phyloP scores from a whole-genome alignment of 2,888 invertebrate species.

The Eupithecia tripunctaria region DNA sequence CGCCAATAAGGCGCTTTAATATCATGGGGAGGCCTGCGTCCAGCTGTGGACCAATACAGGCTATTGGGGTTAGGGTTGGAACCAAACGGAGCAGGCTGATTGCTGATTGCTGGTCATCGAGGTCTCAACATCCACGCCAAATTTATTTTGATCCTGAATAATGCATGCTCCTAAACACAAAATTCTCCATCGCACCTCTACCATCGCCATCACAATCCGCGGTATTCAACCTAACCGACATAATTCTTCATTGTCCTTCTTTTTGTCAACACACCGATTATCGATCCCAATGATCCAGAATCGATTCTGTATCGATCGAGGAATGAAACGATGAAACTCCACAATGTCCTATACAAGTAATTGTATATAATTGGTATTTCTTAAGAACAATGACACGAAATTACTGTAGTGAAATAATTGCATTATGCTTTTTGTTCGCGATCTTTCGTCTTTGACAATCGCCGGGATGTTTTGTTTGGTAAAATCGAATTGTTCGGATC shows the following conservation, averaged over 20 bases:
- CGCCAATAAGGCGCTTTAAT: too few species aligned
- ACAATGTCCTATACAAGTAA: slow-evolving; percentile 83
- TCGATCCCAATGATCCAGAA: slow-evolving; percentile 69
- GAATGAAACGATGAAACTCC: slow-evolving; percentile 71
- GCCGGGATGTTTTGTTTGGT: slow-evolving; percentile 67
- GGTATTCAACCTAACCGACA: slow-evolving; percentile 45
- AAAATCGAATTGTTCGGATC: slow-evolving; percentile 54
- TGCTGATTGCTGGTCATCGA: not conserved
- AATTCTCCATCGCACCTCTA: slow-evolving; percentile 38
- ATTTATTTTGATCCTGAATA: not conserved
- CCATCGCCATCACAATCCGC: slow-evolving; percentile 28
- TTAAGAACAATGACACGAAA: slow-evolving; percentile 82
- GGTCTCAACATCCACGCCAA: not conserved
- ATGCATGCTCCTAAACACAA: slow-evolving; percentile 19
- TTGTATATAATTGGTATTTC: slow-evolving; percentile 84
- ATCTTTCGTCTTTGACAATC: slow-evolving; percentile 68
- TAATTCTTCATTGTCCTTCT: slow-evolving; percentile 72
- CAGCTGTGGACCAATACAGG: too few species aligned
- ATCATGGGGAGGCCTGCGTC: too few species aligned
- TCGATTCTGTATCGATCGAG: slow-evolving; percentile 78
- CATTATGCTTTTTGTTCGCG: slow-evolving; percentile 66
- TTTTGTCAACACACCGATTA: slow-evolving; percentile 63
- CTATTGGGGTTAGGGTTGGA: too few species aligned
- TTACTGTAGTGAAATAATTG: slow-evolving; percentile 82
- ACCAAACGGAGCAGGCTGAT: too few species aligned